Percentiles rank a stretch among this genome's conserved stretches.
Conservation (phyloP, 2,113 vertebrate genomes). For the Puma concolor region DNA sequence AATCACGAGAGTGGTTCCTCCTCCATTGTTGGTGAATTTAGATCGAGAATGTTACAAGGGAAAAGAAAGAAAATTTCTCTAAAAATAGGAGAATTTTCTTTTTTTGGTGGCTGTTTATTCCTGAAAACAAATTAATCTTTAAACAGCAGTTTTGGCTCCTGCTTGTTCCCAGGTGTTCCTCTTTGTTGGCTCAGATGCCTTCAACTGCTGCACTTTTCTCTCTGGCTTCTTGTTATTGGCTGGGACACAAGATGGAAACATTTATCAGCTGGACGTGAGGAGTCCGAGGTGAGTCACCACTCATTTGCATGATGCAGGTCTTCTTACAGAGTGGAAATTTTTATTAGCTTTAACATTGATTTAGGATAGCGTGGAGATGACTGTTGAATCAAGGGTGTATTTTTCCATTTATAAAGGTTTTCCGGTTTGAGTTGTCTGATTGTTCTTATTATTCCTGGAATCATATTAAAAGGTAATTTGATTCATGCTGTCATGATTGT, state of each 20-base stretch:
- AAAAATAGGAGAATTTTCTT: conserved; percentile 20
- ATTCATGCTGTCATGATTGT: conserved; percentile 23
- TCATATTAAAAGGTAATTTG: conserved; percentile 54
- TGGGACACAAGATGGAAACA: conserved; percentile 89
- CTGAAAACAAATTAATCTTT: not conserved
- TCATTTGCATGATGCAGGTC: not conserved
- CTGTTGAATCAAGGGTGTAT: conserved; percentile 33
- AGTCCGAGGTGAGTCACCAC: conserved; percentile 84
- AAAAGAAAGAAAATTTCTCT: conserved; percentile 27
- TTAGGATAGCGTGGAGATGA: conserved; percentile 14
- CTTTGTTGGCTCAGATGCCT: conserved; percentile 87
- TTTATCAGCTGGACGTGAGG: conserved; percentile 89
- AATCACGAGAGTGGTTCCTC: not conserved
- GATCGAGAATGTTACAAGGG: not conserved
- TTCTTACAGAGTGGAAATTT: conserved; percentile 51
- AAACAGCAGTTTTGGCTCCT: not conserved
- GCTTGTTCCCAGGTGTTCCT: conserved; percentile 85
- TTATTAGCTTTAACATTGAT: conserved; percentile 30
- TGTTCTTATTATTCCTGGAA: conserved; percentile 45
- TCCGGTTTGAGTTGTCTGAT: conserved; percentile 43
- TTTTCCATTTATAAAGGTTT: conserved; percentile 54
- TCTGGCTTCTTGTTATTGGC: conserved; percentile 86
- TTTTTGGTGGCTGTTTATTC: conserved; percentile 43
- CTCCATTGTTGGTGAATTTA: conserved; percentile 38
- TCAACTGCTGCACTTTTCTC: conserved; percentile 90